Conservation (phyloP, 2,797 vertebrate genomes). For the Aulostomus chinensis region DNA sequence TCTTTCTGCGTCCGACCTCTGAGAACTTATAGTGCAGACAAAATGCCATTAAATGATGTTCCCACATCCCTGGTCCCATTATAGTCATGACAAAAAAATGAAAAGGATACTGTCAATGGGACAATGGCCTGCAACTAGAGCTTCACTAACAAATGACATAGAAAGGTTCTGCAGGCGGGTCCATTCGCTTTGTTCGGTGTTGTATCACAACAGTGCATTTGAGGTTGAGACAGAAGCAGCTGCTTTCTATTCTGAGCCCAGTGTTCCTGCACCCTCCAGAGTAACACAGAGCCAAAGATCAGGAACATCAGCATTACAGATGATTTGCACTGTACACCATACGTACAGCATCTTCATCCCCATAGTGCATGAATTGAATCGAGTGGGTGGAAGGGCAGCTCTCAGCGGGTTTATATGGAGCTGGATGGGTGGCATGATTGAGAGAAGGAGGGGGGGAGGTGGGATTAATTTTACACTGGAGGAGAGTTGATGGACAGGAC, state of each 20-base stretch:
- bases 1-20: too few relatives aligned
- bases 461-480: slow-evolving; percentile 56
- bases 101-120: too few relatives aligned
- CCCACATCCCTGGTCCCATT: too few relatives aligned
- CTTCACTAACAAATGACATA: slow-evolving; percentile 58
- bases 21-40: too few relatives aligned
- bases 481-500: slow-evolving; percentile 32
- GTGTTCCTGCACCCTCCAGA: slow-evolving; percentile 31
- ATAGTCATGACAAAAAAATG: too few relatives aligned
- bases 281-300: slow-evolving; percentile 46
- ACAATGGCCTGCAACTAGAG: slow-evolving; percentile 42
- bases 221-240: slow-evolving; percentile 30
- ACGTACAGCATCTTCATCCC: slow-evolving; percentile 35
- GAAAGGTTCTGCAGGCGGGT: slow-evolving; percentile 33
- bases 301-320: slow-evolving; percentile 28
- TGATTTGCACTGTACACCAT: slow-evolving; percentile 50
- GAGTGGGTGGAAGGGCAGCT: slow-evolving; percentile 64
- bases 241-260: slow-evolving; percentile 51
- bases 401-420: slow-evolving; percentile 41
- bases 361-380: slow-evolving; percentile 18
- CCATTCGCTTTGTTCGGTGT: slow-evolving; percentile 44
- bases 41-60: too few relatives aligned
- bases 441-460: slow-evolving; percentile 17
- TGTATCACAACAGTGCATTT: slow-evolving; percentile 33
- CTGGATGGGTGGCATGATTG: slow-evolving; percentile 38